phyloP scores from a whole-genome alignment of 2,888 invertebrate species.

The Eudasyphora cyanicolor region DNA sequence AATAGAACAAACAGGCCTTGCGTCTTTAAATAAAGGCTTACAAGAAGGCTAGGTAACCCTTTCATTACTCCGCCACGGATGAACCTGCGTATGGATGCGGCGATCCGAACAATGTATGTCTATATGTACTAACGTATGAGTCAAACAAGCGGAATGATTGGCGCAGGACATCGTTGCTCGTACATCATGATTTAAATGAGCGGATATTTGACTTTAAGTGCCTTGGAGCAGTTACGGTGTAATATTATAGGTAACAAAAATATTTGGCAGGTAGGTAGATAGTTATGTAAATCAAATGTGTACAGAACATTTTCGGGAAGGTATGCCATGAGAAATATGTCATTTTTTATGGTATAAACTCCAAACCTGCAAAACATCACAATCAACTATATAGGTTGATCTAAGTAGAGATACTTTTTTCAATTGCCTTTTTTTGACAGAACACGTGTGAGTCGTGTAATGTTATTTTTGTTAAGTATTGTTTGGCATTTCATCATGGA shows the following conservation, averaged over 20 bases:
- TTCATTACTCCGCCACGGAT: background rate
- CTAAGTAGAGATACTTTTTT: too few species aligned
- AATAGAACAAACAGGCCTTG: too few species aligned
- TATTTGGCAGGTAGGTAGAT: too few species aligned
- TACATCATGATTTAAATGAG: slow-evolving; percentile 59
- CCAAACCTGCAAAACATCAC: too few species aligned
- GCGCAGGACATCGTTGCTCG: slow-evolving; percentile 14
- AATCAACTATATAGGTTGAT: too few species aligned
- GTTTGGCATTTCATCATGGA: too few species aligned
- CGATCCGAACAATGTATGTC: background rate
- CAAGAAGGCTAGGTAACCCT: too few species aligned
- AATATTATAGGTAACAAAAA: slow-evolving; percentile 50
- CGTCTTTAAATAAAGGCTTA: too few species aligned
- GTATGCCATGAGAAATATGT: background rate
- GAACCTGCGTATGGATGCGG: background rate
- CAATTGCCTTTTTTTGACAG: too few species aligned
- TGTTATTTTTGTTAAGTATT: too few species aligned
- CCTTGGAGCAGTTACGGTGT: slow-evolving; percentile 34
- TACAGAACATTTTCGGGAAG: background rate
- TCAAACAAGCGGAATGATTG: background rate
- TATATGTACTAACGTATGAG: background rate
- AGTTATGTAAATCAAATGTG: slow-evolving; percentile 46
- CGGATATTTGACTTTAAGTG: slow-evolving; percentile 59
- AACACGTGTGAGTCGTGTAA: too few species aligned
- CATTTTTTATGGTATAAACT: too few species aligned